Conservation (phyloP, 2,888 invertebrate species). For the Hedya salicella region DNA sequence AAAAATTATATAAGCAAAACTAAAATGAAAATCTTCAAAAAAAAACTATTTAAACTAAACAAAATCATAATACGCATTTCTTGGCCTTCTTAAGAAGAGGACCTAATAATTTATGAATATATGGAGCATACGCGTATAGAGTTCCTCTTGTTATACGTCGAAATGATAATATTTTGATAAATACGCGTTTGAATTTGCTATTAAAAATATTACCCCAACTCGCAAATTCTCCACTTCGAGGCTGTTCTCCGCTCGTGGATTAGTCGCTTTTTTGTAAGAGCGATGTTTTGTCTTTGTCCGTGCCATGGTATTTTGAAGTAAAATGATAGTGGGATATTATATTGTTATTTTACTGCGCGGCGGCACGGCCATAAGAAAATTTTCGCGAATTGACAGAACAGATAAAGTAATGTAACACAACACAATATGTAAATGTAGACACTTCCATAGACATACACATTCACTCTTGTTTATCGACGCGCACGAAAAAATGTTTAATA, state of each 20-base stretch:
- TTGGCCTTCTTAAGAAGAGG: too few relatives aligned
- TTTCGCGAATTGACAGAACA: constrained; percentile 1
- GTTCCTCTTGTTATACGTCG: too few relatives aligned
- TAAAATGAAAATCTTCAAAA: too few relatives aligned
- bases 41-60: too few relatives aligned
- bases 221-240: background rate
- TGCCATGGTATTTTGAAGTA: background rate
- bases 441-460: too few relatives aligned
- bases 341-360: constrained; percentile 2
- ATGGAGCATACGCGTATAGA: too few relatives aligned
- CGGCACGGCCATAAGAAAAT: background rate
- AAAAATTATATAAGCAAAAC: too few relatives aligned
- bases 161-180: background rate
- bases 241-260: background rate
- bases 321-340: background rate
- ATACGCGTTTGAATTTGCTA: background rate
- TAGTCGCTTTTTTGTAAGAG: background rate
- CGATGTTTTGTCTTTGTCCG: constrained; percentile 5
- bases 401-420: background rate
- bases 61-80: too few relatives aligned
- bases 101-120: too few relatives aligned
- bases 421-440: too few relatives aligned
- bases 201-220: constrained; percentile 1
- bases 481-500: too few relatives aligned
- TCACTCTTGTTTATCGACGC: too few relatives aligned